Percentiles rank a stretch among this genome's conserved stretches.
phyloP scores from a whole-genome alignment of 1,140 invertebrate species.

The Trichonephila clavata region DNA sequence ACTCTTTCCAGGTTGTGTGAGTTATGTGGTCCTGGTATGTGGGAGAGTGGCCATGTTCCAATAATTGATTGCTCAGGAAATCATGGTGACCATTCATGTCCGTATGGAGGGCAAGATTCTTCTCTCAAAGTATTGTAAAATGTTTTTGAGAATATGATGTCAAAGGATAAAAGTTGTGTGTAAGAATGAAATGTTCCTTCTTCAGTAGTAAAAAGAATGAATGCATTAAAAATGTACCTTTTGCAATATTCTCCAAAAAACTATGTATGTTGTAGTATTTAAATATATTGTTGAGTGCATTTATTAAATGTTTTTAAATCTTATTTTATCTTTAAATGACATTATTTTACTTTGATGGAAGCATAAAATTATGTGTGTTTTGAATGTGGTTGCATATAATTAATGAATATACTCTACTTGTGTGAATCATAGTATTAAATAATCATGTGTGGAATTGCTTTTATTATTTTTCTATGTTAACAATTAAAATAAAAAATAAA shows the following conservation, averaged over 20 bases:
- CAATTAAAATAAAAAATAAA: background rate
- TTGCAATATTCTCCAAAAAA: background rate
- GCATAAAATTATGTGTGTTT: background rate
- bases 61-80: conserved; percentile 79
- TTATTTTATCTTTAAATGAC: background rate
- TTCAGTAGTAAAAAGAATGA: background rate
- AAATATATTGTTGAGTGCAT: background rate
- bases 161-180: background rate
- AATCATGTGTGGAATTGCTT: background rate
- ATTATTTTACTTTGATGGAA: background rate
- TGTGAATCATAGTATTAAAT: background rate
- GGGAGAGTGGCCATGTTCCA: conserved; percentile 91
- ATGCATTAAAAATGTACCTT: background rate
- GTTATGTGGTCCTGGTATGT: conserved; percentile 93
- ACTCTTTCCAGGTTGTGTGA: conserved; percentile 92
- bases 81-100: conserved; percentile 76
- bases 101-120: conserved; percentile 77
- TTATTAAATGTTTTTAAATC: background rate
- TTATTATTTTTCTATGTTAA: background rate
- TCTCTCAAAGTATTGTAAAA: conserved; percentile 42
- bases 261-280: background rate
- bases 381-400: background rate
- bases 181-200: background rate
- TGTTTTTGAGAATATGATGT: background rate
- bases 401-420: background rate